Conservation (phyloP, 1,140 invertebrate species). For the Thaumatotibia leucotreta region DNA sequence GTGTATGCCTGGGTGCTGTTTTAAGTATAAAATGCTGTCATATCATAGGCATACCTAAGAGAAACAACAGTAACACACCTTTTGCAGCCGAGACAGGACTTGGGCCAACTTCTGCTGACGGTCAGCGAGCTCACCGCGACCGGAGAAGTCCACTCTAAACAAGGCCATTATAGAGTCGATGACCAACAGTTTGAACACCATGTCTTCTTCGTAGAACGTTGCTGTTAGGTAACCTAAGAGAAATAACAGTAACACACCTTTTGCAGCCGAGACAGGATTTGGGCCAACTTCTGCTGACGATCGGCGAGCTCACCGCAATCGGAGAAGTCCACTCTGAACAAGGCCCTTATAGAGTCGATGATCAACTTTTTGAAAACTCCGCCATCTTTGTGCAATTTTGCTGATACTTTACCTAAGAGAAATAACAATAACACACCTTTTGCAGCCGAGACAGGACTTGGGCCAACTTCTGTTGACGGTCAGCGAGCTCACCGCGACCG, state of each 20-base stretch:
- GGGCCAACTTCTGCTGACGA: conserved; percentile 87
- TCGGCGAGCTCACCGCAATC: conserved; percentile 88
- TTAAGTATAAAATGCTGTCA: no score
- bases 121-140: conserved; percentile 87
- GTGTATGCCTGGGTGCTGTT: no score
- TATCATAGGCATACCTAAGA: no score
- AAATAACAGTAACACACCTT: conserved; percentile 36
- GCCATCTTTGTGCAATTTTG: conserved; percentile 89
- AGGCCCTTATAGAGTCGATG: conserved; percentile 88
- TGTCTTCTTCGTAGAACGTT: conserved; percentile 89
- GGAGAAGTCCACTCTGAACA: conserved; percentile 88
- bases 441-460: conserved; percentile 86
- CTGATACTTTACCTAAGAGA: conserved; percentile 87
- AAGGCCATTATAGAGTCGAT: conserved; percentile 90
- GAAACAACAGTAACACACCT: conserved; percentile 29
- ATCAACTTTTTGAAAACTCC: conserved; percentile 88
- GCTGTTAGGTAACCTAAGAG: conserved; percentile 87
- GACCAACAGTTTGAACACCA: conserved; percentile 86
- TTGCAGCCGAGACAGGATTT: conserved; percentile 85
- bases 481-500: conserved; percentile 87
- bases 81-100: conserved; percentile 84
- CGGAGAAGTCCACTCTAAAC: conserved; percentile 88
- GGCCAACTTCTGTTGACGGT: conserved; percentile 88
- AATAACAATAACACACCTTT: conserved; percentile 39
- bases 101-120: conserved; percentile 89